Evolutionary conservation across 2,888 invertebrate genomes (phyloP).

Genomic region (Aleiodes leptofemur): DNA sequence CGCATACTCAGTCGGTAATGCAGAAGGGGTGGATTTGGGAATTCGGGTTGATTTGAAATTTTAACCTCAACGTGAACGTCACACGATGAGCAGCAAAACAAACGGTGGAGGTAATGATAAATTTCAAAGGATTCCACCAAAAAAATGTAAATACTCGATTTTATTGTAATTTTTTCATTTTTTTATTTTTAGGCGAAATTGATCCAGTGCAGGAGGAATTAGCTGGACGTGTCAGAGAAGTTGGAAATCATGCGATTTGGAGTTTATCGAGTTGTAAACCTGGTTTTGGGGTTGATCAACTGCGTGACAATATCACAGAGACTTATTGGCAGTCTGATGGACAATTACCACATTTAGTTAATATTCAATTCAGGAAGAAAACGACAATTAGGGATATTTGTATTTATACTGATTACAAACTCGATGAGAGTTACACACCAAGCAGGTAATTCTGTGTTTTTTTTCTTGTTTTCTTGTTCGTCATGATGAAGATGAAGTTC

Average conservation of each 20-base stretch:
- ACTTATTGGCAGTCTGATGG: conserved; percentile 99
- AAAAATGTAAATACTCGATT: no score
- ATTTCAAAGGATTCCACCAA: no score
- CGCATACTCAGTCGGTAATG: no score
- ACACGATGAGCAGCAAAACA: no score
- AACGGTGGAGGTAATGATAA: no score
- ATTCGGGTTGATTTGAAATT: no score
- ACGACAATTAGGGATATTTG: conserved; percentile 96
- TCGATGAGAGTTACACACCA: conserved; percentile 99
- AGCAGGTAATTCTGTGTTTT: conserved; percentile 78
- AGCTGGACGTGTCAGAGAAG: conserved; percentile 84
- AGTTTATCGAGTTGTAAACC: conserved; percentile 98
- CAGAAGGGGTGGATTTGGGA: no score
- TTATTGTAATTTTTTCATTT: not conserved
- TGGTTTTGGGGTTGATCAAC: conserved; percentile 98
- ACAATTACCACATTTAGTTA: conserved; percentile 97
- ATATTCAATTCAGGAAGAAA: conserved; percentile 96
- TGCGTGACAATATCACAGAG: conserved; percentile 96
- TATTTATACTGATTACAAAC: conserved; percentile 97
- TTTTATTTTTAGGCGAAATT: conserved; percentile 63
- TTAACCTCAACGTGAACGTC: no score
- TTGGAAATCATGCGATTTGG: conserved; percentile 97
- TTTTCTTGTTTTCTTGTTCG: no score
- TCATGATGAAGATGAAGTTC: no score
- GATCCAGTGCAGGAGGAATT: conserved; percentile 80